Evolutionary conservation across 2,113 vertebrate genomes (phyloP), one percentile per base, ranked within the genome.

Genomic region (Echinops telfairi): DNA sequence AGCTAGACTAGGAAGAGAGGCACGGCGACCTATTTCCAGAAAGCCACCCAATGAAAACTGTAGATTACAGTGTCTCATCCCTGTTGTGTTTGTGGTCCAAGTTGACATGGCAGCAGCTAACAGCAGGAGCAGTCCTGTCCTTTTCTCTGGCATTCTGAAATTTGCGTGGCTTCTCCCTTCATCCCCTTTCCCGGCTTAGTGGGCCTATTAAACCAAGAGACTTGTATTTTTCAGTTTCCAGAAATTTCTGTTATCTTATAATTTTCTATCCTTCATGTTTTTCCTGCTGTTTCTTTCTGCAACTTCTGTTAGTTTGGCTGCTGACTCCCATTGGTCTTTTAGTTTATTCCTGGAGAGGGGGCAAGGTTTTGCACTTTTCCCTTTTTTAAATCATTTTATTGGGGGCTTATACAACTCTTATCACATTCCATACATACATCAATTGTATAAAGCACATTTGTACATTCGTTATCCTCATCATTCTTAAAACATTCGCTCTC

Each of bases 91-190:
- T 33, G 33, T 19, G 71, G 71, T 36, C 15, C 16, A 14, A 17
- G 70, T 33, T 36, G n/a, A 36, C 71, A 36, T 19, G 10, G 33
- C n/a, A 36, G 33, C 33, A 73, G n/a, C 33, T 53, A 33, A 71
- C 4, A 71, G 9, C 31, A 33, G 47, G 47, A 22, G 71, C 33
- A 36, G 8, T 20, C 17, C 29, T 53, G 40, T 31, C 27, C 83
- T 94, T 95, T 43, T 47, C 25, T 92, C 17, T 40, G 15, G 11
- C 29, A 75, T 92, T 94, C 12, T 93, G 36, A 88, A 92, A n/a
- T 31, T 9, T 38, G 5, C 88, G 8, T 93, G 68, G 2, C 43
- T 75, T 64, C 31, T 91, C 60, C 23, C 84, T 53, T 1, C 6
- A 29, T 86, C 33, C 15, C 47, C 68, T 23, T 53, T 53, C 68